Evolutionary conservation across 2,888 invertebrate species (phyloP), one percentile per base, ranked within the genome.

Genomic region (Diadegma fenestrale): DNA sequence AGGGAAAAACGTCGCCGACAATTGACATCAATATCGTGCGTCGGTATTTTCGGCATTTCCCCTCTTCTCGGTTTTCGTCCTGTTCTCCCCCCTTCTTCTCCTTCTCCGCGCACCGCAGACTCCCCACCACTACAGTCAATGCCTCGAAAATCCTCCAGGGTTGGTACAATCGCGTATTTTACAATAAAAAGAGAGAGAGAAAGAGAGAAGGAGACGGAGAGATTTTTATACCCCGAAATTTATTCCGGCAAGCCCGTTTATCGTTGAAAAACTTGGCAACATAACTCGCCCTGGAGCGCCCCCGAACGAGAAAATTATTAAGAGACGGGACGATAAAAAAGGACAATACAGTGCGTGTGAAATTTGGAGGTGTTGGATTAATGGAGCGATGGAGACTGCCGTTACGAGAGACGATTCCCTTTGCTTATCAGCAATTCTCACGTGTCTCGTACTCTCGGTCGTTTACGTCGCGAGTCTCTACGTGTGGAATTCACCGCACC

Each of bases 391-490:
- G 92, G 92, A 92, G 90, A 90, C 90, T 89, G 86, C 82, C 86
- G 88, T 91, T 82, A 89, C 88, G 89, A 92, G 91, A 89, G 90
- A 88, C 88, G 90, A 92, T 87, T 91, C 92, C 89, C 84, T 76
- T 73, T 96, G 96, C 92, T 91, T 95, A 88, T 94, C 95, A 90
- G 96, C 97, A 75, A 95, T 97, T 90, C 94, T 96, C 87, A 96
- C 97, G 88, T 98, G 98, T 94, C 95, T 98, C 88, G 94, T 96
- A 85, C 95, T 98, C 90, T 97, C 98, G 14, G 94, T 97, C 88
- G 95, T 96, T 51, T 98, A 97, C 95, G 97, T 98, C 87, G 97
- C 96, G 82, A 98, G 98, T 94, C 95, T 98, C 83, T 98, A 98
- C 94, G 95, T 98, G 76, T 98, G 98, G 98, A 96, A 96, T 90